Base-by-base conservation (phyloP, 2,888 invertebrate species). In the Mesodorylaimus sp. region DNA sequence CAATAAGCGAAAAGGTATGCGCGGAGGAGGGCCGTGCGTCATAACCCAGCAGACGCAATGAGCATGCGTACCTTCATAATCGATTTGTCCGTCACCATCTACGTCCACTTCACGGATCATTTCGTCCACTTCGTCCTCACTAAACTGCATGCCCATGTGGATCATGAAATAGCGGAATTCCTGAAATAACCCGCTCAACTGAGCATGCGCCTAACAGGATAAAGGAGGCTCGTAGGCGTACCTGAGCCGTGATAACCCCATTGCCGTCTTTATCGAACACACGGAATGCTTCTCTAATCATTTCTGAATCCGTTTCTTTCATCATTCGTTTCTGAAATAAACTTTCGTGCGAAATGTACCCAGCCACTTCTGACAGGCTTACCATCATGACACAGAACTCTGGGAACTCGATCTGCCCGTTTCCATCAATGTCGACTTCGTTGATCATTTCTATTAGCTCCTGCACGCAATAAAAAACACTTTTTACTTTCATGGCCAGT, bases 331-430 rank as follows among this genome's bases (percentile, higher is more conserved):
- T 64, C n/a, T n/a, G n/a, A n/a, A n/a, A n/a, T n/a, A n/a, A n/a
- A n/a, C n/a, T n/a, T n/a, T n/a, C n/a, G n/a, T n/a, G n/a, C n/a
- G n/a, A n/a, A n/a, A n/a, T n/a, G n/a, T n/a, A n/a, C n/a, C n/a
- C n/a, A n/a, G n/a, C n/a, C n/a, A n/a, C n/a, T n/a, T n/a, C n/a
- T n/a, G n/a, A n/a, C n/a, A n/a, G n/a, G n/a, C n/a, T n/a, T n/a
- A n/a, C n/a, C 64, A 64, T 64, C 64, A 64, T 64, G 25, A 63
- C 60, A 52, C 64, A 64, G 51, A 64, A 65, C 53, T 64, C 64
- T 28, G 61, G 59, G 50, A 64, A 65, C 48, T 64, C 64, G 36
- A 64, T 65, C 53, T 63, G 62, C 24, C 60, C 58, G 51, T 59
- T 61, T 19, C 64, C 64, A 47, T 64, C 64, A 38, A 64, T 61